Conservation (phyloP, 37 sponge, comb jelly and placozoan genomes). For the Agelas oroides region DNA sequence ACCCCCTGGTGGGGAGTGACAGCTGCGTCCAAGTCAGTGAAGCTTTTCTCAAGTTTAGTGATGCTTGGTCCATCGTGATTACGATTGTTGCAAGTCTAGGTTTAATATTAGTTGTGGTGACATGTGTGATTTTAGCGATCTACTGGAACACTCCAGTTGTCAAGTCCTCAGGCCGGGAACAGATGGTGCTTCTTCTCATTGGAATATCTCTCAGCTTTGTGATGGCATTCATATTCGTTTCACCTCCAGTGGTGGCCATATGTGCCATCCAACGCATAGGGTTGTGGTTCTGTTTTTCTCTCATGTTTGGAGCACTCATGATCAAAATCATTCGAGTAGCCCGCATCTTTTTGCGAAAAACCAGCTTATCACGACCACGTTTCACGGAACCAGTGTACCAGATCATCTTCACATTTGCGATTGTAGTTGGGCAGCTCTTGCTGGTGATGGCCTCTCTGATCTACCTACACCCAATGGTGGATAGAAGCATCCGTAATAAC, state of each 20-base stretch:
- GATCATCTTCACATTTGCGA: conserved; percentile 63
- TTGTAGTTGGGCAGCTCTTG: conserved; percentile 52
- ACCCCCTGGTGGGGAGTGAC: conserved; percentile 61
- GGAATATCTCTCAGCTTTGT: conserved; percentile 71
- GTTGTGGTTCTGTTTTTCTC: conserved; percentile 73
- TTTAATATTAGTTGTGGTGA: conserved; percentile 30
- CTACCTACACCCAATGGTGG: conserved; percentile 14
- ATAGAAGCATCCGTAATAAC: neutral
- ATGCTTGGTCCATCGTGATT: conserved; percentile 53
- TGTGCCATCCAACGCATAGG: conserved; percentile 69
- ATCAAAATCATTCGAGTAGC: conserved; percentile 83
- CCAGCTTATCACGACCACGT: conserved; percentile 25
- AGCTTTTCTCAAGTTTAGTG: conserved; percentile 2
- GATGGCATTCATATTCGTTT: conserved; percentile 56
- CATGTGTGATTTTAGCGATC: conserved; percentile 28
- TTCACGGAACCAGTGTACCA: conserved; percentile 71
- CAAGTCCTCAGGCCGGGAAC: conserved; percentile 87
- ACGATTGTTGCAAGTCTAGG: conserved; percentile 58
- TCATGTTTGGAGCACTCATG: conserved; percentile 80
- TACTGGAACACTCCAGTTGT: conserved; percentile 76
- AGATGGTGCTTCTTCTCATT: conserved; percentile 59
- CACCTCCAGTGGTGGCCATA: conserved; percentile 34
- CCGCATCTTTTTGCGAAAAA: conserved; percentile 62
- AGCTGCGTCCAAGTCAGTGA: conserved; percentile 45
- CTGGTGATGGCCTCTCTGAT: conserved; percentile 46